Evolutionary conservation across 2,888 invertebrate species (phyloP).

Genomic region (Machimus rusticus): DNA sequence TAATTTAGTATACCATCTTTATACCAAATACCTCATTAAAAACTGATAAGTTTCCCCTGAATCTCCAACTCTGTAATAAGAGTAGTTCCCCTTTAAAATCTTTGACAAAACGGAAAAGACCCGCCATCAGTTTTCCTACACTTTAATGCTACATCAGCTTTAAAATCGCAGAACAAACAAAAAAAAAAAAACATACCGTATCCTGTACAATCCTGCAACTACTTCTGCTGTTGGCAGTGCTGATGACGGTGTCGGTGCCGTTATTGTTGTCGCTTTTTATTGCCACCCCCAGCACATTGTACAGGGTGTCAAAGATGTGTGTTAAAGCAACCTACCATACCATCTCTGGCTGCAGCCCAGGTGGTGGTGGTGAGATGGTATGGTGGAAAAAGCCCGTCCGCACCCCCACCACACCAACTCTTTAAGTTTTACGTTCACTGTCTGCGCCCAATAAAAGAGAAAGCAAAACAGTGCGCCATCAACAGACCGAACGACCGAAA

Average conservation of each 20-base stretch:
- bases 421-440: slow-evolving; percentile 20
- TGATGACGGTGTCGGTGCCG: not conserved
- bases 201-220: not conserved
- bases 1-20: not conserved
- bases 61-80: not conserved
- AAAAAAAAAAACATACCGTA: not conserved
- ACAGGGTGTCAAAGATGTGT: slow-evolving; percentile 18
- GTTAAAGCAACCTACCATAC: not conserved
- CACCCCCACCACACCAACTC: not conserved
- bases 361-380: not conserved
- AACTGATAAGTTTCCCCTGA: not conserved
- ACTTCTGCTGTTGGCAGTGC: not conserved
- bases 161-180: not conserved
- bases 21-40: not conserved
- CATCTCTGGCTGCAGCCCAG: not conserved
- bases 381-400: not conserved
- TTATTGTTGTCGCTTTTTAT: slow-evolving; percentile 27
- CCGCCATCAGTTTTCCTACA: not conserved
- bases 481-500: not conserved
- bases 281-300: slow-evolving; percentile 22
- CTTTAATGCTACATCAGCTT: slow-evolving; percentile 24
- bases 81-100: not conserved
- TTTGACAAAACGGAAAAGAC: not conserved
- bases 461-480: slow-evolving; percentile 22
- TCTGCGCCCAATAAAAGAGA: slow-evolving; percentile 29